Base-by-base conservation (phyloP, 2,113 vertebrate genomes). In the Petaurus breviceps region DNA sequence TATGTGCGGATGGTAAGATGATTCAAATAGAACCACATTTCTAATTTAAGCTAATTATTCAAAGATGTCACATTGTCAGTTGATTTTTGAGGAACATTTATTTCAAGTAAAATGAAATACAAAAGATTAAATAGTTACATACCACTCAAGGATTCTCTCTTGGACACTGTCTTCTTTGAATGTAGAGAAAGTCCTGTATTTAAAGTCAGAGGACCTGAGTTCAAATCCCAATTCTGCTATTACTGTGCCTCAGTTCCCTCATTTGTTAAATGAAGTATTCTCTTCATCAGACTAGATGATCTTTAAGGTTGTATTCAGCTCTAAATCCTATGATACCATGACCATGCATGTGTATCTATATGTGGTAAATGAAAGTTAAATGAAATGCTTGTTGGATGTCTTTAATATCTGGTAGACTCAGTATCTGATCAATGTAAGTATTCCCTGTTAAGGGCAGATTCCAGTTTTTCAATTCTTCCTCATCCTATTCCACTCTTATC, bases 21-120 rank as follows among this genome's bases (percentile, higher is more conserved):
- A 92, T 84, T 95, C 22, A 94, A 94, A 8, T 0, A 11, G 24
- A 93, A 92, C 0, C 50, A 1, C 19, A 91, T 55, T 51, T 95
- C 93, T 91, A 2, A 89, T 91, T 94, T 95, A 93, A 89, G 8
- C 50, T 94, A 96, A 92, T 95, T 93, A 51, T 6, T 93, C 50
- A 51, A 53, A 96, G n/a, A 97, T 46, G 22, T 93, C 94, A 43
- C 96, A 93, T 94, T 51, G 47, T 57, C 92, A 92, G 3, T 0
- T 93, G 23, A 90, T 96, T 95, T 47, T 89, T 12, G 0, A n/a
- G 0, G 23, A 7, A 94, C 3, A 43, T 95, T 96, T 94, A 46
- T 51, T 92, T 51, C 25, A 52, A 55, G 19, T 10, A 89, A 90
- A 90, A 26, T 92, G 95, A 94, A 0, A 1, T 61, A 51, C 55